phyloP scores from a whole-genome alignment of 2,888 invertebrate genomes.

The Willowsia nigromaculata region DNA sequence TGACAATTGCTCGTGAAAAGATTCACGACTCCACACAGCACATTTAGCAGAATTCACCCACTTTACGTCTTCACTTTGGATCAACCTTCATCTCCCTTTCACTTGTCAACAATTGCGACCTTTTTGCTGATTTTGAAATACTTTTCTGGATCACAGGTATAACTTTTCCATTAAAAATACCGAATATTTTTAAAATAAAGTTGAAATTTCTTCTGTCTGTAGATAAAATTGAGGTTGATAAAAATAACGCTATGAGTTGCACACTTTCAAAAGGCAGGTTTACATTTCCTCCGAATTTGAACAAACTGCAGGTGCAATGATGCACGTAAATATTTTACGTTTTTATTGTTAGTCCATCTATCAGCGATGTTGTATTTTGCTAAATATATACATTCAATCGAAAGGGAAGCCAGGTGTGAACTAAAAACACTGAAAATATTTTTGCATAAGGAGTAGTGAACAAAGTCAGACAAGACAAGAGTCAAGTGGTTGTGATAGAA shows the following conservation, averaged over 20 bases:
- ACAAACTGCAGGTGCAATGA: constrained; percentile 19
- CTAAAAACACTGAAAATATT: constrained; percentile 32
- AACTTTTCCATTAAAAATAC: no score
- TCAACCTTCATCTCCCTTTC: no score
- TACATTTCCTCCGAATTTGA: not conserved
- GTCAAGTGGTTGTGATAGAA: not conserved
- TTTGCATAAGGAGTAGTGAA: constrained; percentile 32
- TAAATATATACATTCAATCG: constrained; percentile 16
- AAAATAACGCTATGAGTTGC: not conserved
- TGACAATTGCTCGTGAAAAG: not conserved
- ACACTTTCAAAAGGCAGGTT: not conserved
- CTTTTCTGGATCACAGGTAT: no score
- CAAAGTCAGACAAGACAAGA: constrained; percentile 31
- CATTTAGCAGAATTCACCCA: no score
- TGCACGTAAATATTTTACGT: not conserved
- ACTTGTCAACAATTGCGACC: no score
- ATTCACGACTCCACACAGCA: not conserved
- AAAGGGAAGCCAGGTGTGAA: constrained; percentile 34
- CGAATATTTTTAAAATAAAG: no score
- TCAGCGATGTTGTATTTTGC: not conserved
- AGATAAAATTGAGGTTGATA: not conserved
- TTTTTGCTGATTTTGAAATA: no score
- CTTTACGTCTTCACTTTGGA: no score
- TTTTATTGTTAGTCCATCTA: not conserved
- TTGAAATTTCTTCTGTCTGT: not conserved